Percentiles rank a stretch among this genome's conserved stretches.
Evolutionary conservation across 1,140 invertebrate species (phyloP).

Genomic region (Zaprionus capensis): DNA sequence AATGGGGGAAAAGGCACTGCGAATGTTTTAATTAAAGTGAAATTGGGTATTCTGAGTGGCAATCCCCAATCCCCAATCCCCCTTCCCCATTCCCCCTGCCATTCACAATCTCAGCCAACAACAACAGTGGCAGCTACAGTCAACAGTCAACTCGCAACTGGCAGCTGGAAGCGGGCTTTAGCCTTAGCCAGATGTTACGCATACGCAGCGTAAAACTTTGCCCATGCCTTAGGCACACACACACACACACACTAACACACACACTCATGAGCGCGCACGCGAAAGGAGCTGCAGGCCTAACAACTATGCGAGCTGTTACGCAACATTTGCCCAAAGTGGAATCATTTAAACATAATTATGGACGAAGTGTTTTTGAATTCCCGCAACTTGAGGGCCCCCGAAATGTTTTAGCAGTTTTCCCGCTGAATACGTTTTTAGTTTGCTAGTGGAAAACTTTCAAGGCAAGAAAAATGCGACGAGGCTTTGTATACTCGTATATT

Average conservation of each 20-base stretch:
- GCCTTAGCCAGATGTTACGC: constrained; percentile 78
- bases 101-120: constrained; percentile 59
- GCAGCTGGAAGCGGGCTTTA: constrained; percentile 27
- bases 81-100: background rate
- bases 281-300: constrained; percentile 16
- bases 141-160: constrained; percentile 36
- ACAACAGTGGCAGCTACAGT: constrained; percentile 24
- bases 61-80: constrained; percentile 56
- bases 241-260: background rate
- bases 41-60: constrained; percentile 81
- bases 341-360: constrained; percentile 25
- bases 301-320: constrained; percentile 33
- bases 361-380: constrained; percentile 17
- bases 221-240: constrained; percentile 37
- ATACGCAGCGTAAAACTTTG: constrained; percentile 79
- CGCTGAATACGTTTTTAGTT: background rate
- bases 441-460: background rate
- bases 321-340: constrained; percentile 5
- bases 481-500: background rate
- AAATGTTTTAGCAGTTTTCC: background rate
- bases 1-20: constrained; percentile 52
- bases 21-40: constrained; percentile 83
- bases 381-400: background rate
- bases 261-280: background rate
- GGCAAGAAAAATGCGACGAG: background rate